Base-by-base conservation (phyloP, 2,797 vertebrate species). In the Crocodylus rhombifer region DNA sequence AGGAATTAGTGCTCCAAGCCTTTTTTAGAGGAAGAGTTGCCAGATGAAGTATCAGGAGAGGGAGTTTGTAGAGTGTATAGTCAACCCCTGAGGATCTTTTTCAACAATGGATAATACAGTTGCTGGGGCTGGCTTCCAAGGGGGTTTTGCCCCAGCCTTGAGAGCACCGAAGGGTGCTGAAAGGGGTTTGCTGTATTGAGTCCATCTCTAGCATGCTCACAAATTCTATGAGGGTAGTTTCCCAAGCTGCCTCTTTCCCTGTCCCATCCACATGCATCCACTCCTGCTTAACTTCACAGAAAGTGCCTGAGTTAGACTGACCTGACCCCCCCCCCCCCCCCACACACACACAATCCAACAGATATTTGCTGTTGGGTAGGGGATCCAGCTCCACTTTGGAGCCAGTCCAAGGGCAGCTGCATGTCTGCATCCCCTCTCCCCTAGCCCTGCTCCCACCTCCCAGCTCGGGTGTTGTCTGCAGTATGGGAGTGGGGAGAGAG, bases 11-110 rank as follows among this genome's bases (percentile, higher is more conserved):
- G 42, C 42, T 51, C 10, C 9, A 51, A 51, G 42, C 42, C 90
- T 95, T 92, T 78, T 91, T 51, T 56, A 75, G 79, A 64, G 74
- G 77, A 93, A 82, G 83, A 93, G 91, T 90, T 91, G 85, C 92
- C 94, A 0, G 56, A 33, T 21, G 33, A 77, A 73, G 55, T 63
- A 18, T 21, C 0, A 7, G 28, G 69, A 0, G 0, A 69, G 61
- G 62, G 69, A 91, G 58, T 62, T 79, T 56, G 69, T 77, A 76
- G 80, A 92, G 57, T 74, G 13, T 60, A 57, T 33, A 20, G 56
- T 89, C 55, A 13, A 77, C 82, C 67, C 61, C 60, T 1, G 13
- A 86, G 76, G 71, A 61, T 64, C 63, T 23, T 62, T 62, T 71
- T 67, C 2, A 18, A 83, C 74, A 86, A 64, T 33, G 56, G 60